Conservation (phyloP, 2,888 invertebrate genomes). For the Mythimna loreyi region DNA sequence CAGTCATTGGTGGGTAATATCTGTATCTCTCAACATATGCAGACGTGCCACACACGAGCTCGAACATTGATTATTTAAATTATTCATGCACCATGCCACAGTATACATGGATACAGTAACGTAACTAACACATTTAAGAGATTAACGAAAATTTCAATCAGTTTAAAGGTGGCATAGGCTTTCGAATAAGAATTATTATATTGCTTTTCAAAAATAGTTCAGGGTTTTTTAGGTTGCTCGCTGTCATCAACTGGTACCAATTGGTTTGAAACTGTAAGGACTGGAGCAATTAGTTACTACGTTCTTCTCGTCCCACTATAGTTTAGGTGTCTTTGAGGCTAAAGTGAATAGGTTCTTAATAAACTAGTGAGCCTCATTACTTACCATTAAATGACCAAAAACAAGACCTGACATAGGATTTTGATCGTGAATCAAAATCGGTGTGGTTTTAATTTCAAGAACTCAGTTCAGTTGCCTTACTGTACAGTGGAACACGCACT, state of each 20-base stretch:
- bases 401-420: no score
- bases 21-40: neutral
- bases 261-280: neutral
- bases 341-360: no score
- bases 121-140: neutral
- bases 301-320: no score
- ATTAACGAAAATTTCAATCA: neutral
- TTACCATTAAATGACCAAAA: no score
- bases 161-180: no score
- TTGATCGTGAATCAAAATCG: neutral
- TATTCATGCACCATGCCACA: conserved; percentile 8
- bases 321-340: no score
- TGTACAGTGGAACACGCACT: neutral
- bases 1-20: neutral
- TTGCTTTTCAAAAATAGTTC: no score
- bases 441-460: neutral
- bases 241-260: neutral
- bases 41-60: neutral
- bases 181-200: no score
- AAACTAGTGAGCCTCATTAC: no score
- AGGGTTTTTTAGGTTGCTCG: no score
- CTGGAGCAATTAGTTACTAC: no score
- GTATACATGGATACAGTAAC: conserved; percentile 16
- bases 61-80: conserved; percentile 27
- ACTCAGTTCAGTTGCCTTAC: conserved; percentile 9